Evolutionary conservation across 2,888 invertebrate genomes (phyloP), one percentile per base, ranked within the genome.

Genomic region (Heliconius ethilla): DNA sequence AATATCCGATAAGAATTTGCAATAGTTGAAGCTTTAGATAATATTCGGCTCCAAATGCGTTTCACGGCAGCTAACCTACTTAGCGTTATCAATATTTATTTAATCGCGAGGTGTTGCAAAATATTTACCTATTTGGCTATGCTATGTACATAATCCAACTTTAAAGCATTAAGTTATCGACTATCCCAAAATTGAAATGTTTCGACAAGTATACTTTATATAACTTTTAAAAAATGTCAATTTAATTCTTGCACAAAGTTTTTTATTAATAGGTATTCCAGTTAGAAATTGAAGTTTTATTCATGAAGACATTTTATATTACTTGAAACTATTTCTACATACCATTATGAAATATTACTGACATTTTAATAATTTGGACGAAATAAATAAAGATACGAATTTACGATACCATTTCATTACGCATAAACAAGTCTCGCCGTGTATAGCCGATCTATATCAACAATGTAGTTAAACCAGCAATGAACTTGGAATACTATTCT

Each of bases 51-150:
- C 86, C 89, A 86, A 88, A 89, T 88, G 88, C 86, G 87, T 89
- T 87, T 89, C 63, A 91, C 89, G 86, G 92, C 90, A 90, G 90
- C 91, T 92, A 92, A 92, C 93, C 94, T 92, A 94, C 88, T 88
- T 93, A 88, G 79, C 81, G 87, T 90, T 94, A 94, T 94, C 93
- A 87, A 86, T 90, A 89, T 92, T 92, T 91, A 88, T 88, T 89
- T 91, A 89, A 92, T 90, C 87, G 86, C 84, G 83, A 86, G 82
- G 84, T 85, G 83, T 87, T 91, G 89, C 91, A 89, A 92, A 92
- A 91, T 81, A 80, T 89, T 86, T 87, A 86, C 84, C 83, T 83
- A 81, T 79, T 83, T 76, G 83, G 79, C 79, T 82, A 40, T 11
- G 40, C 10, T 37, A 82, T 76, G 81, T 82, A 78, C 81, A 75